These are phyloP conservation scores for Melanaphis sacchari DNA, from an alignment of 1,140 invertebrate species.

Conservation along the genomic window DNA sequence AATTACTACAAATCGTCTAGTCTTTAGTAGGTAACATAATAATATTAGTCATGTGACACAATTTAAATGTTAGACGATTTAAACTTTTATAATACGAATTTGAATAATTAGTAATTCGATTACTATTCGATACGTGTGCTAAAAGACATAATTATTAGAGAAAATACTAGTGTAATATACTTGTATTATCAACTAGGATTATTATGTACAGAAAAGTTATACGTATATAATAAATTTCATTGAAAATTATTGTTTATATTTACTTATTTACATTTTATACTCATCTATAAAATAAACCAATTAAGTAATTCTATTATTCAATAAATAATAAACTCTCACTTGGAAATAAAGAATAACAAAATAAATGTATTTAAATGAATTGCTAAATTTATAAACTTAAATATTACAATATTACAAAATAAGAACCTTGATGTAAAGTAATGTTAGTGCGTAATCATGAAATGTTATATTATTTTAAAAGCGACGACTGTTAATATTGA, in stretches of 20 bases:
- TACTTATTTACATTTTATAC: background rate
- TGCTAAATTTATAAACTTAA: background rate
- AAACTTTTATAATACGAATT: background rate
- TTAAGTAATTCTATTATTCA: background rate
- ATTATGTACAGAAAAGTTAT: no score
- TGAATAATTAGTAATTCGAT: background rate
- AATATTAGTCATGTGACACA: background rate
- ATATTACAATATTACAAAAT: background rate
- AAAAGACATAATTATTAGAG: background rate
- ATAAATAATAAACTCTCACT: background rate
- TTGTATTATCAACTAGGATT: background rate
- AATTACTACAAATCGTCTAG: background rate
- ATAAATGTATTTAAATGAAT: background rate
- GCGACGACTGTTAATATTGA: background rate
- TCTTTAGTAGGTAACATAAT: background rate
- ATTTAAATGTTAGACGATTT: background rate
- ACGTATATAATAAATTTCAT: background rate
- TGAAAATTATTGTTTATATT: background rate
- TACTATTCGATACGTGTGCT: background rate
- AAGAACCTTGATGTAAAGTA: background rate
- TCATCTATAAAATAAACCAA: background rate
- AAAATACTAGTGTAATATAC: background rate
- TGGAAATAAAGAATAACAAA: background rate
- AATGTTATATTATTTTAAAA: background rate
- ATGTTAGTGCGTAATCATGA: background rate